These are phyloP conservation scores for Lacanobia wlatinum DNA, from an alignment of 2,888 invertebrate species.

Conservation along the genomic window DNA sequence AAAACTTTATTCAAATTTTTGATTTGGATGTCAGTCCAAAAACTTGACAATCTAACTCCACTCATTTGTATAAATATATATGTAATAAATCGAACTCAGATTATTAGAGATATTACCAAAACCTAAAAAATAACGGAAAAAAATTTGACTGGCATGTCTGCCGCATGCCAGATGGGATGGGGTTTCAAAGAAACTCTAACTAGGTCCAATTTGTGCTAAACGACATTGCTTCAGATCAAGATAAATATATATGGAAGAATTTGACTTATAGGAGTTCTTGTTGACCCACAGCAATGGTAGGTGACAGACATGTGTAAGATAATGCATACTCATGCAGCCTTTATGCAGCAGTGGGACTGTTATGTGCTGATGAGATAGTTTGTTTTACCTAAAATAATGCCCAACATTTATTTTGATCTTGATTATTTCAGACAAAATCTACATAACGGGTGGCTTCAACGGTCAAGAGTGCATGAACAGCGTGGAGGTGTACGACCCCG, in stretches of 20 bases:
- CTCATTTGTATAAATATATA: too few species aligned
- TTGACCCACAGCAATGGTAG: neutral
- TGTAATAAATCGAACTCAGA: too few species aligned
- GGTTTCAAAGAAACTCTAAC: neutral
- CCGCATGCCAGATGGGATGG: too few species aligned
- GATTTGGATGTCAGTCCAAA: too few species aligned
- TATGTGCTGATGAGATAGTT: too few species aligned
- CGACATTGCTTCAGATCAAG: neutral
- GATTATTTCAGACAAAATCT: conserved; percentile 92
- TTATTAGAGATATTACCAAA: too few species aligned
- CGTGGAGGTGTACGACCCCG: conserved; percentile 95
- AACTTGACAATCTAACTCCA: too few species aligned
- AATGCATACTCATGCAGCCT: neutral
- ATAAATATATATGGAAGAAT: neutral
- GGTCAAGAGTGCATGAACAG: conserved; percentile 97
- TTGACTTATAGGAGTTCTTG: too few species aligned
- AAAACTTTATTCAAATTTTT: neutral
- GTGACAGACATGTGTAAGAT: neutral
- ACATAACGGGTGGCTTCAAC: conserved; percentile 97
- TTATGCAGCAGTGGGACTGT: neutral
- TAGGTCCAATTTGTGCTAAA: neutral
- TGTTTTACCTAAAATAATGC: neutral
- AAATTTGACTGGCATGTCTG: too few species aligned
- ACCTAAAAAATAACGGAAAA: too few species aligned
- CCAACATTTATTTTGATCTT: conserved; percentile 4